These are phyloP conservation scores for Leptopilina drosophilae DNA, from an alignment of 2,888 invertebrate genomes.

Conservation along the genomic window DNA sequence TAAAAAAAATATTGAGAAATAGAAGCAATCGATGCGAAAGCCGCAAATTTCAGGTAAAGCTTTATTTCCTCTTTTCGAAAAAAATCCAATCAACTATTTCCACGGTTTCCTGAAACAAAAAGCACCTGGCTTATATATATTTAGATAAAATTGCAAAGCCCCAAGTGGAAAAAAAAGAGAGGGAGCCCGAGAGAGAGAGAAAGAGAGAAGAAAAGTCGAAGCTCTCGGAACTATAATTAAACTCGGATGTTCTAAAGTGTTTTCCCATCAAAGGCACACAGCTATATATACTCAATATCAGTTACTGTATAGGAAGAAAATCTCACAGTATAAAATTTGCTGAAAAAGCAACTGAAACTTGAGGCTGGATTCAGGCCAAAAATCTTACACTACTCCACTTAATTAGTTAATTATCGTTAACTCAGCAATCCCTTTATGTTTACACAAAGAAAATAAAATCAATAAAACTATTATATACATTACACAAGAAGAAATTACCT, in stretches of 20 bases:
- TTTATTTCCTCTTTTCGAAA: background rate
- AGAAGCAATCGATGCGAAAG: too few relatives aligned
- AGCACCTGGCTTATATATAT: background rate
- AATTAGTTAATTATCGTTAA: conserved; percentile 17
- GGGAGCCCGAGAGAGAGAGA: too few relatives aligned
- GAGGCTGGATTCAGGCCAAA: conserved; percentile 29
- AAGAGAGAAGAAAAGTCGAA: background rate
- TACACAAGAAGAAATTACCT: background rate
- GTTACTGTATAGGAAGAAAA: conserved; percentile 2
- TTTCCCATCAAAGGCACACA: conserved; percentile 19
- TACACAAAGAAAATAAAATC: background rate
- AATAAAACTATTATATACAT: background rate
- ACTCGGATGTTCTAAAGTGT: conserved; percentile 14
- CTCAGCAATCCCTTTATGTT: conserved; percentile 4
- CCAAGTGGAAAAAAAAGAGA: conserved; percentile 11
- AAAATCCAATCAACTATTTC: background rate
- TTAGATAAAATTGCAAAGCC: conserved; percentile 24
- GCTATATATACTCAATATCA: conserved; percentile 8
- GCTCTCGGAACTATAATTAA: conserved; percentile 5
- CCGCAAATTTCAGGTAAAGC: too few relatives aligned
- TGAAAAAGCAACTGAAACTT: conserved; percentile 17
- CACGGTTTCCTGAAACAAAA: background rate
- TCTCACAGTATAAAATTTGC: conserved; percentile 27
- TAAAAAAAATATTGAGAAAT: too few relatives aligned
- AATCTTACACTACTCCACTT: conserved; percentile 14